Percentiles rank a stretch among this genome's conserved stretches.
phyloP scores from a whole-genome alignment of 1,140 invertebrate genomes.

The Melipona quadrifasciata region DNA sequence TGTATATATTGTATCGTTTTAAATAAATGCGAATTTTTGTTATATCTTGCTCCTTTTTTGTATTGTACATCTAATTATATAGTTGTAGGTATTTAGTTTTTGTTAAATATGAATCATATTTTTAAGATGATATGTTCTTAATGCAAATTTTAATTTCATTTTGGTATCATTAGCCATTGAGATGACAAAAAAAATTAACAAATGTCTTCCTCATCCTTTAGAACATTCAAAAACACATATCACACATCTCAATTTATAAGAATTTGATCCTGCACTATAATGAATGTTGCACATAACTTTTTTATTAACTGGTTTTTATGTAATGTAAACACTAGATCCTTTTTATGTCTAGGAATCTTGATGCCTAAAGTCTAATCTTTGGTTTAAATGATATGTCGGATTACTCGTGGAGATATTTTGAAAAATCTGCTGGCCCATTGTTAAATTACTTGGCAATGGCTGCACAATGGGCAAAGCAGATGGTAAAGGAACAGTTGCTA shows the following conservation, averaged over 20 bases:
- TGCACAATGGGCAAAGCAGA: constrained; percentile 75
- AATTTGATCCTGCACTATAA: background rate
- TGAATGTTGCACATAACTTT: background rate
- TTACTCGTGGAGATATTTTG: constrained; percentile 70
- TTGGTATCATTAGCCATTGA: too few species aligned
- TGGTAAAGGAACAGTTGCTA: constrained; percentile 74
- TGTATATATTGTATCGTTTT: constrained; percentile 33
- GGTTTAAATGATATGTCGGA: constrained; percentile 69
- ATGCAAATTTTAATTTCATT: background rate
- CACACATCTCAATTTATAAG: background rate
- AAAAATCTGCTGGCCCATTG: constrained; percentile 72
- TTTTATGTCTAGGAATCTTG: constrained; percentile 65
- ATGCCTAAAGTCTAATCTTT: constrained; percentile 75
- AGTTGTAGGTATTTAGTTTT: background rate
- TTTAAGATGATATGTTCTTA: background rate
- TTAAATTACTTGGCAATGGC: constrained; percentile 73
- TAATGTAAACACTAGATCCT: background rate
- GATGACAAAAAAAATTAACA: background rate
- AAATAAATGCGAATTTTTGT: constrained; percentile 53
- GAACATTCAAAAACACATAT: background rate
- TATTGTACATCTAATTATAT: background rate
- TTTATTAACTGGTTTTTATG: background rate
- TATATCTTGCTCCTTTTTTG: background rate
- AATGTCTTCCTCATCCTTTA: background rate
- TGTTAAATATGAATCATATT: background rate